Evolutionary conservation across 2,888 invertebrate genomes (phyloP), one percentile per base, ranked within the genome.

Genomic region (Drosophila affinis): DNA sequence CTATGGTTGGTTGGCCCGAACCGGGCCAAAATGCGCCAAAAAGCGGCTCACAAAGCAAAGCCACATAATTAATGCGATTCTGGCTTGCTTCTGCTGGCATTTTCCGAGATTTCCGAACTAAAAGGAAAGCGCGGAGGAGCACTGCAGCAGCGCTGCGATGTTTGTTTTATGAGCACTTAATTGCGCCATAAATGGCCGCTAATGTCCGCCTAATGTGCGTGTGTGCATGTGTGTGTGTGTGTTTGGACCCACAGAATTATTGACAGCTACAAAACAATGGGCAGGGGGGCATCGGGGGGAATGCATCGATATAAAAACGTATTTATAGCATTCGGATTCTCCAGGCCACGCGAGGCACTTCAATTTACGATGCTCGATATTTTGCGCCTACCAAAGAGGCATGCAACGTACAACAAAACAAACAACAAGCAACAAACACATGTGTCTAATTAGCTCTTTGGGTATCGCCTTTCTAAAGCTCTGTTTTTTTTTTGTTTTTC

Each of bases 31-130:
- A 6, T 55, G 65, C 9, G 56, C 57, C 57, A 51, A 68, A 72
- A 60, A 72, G 55, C 62, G 60, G 68, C 63, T 57, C 49, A 51
- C 10, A 29, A 54, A 44, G 17, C 39, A 57, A 68, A 77, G 68
- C 82, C 80, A 70, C 82, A 80, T 82, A 82, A 82, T 84, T 84
- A 82, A 82, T 75, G 78, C 78, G 81, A 75, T 79, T 76, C 78
- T 64, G 76, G 76, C 62, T 67, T 58, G n/a, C 54, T 51, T 14
- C 49, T 46, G 27, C n/a, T 21, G 32, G 65, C n/a, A 29, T 24
- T 62, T 53, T 56, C 54, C 54, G 39, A 69, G 62, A 60, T 39
- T 39, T 14, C 63, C 32, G 32, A 39, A 29, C 62, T 52, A 29
- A 73, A 65, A 69, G 52, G 2, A 9, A 7, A 29, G 2, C 29